phyloP scores from a whole-genome alignment of 2,888 invertebrate genomes.

The Julus scandinavius region DNA sequence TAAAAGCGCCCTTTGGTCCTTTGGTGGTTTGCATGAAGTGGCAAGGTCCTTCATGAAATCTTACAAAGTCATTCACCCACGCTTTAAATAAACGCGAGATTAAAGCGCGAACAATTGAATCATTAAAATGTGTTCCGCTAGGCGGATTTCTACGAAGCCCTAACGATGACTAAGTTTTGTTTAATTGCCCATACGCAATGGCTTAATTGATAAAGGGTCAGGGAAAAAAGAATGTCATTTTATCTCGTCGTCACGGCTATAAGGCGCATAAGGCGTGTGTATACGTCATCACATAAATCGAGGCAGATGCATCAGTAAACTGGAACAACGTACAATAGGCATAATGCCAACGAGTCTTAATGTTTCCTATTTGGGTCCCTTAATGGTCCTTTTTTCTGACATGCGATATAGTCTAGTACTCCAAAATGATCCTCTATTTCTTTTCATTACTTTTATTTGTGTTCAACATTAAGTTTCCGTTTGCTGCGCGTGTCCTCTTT shows the following conservation, averaged over 20 bases:
- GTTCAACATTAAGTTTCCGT: conserved; percentile 34
- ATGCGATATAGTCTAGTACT: conserved; percentile 34
- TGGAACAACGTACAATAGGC: conserved; percentile 26
- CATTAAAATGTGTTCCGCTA: conserved; percentile 24
- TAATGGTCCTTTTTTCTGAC: conserved; percentile 13
- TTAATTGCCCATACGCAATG: conserved; percentile 54
- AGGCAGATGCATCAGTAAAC: conserved; percentile 43
- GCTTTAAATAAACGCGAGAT: conserved; percentile 7
- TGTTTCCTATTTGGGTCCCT: conserved; percentile 42
- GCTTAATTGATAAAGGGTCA: conserved; percentile 52
- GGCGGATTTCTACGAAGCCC: not conserved
- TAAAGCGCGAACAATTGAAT: conserved; percentile 34
- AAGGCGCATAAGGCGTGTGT: conserved; percentile 16
- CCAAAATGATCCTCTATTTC: conserved; percentile 25
- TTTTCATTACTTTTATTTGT: conserved; percentile 42
- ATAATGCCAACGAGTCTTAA: conserved; percentile 5
- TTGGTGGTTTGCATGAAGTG: not conserved
- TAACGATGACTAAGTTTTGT: conserved; percentile 52
- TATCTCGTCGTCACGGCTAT: conserved; percentile 39
- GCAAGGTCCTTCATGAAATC: not conserved
- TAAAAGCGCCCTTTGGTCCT: not conserved
- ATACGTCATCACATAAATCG: conserved; percentile 40
- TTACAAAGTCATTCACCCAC: not conserved
- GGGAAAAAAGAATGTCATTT: not conserved
- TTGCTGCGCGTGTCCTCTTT: not conserved